Conservation (phyloP, 2,888 invertebrate genomes). For the Stegana nigrithorax region DNA sequence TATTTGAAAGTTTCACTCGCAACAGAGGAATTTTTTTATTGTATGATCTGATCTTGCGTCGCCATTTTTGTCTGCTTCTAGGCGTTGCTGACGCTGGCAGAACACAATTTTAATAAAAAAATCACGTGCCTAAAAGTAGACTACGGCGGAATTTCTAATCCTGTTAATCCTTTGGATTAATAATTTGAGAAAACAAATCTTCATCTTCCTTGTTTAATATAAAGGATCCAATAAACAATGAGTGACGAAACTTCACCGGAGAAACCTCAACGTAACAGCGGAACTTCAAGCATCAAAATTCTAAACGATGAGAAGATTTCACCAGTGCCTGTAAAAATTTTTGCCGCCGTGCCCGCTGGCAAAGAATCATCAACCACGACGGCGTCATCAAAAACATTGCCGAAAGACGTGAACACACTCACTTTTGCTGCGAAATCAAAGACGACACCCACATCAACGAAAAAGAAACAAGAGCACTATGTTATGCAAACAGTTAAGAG, state of each 20-base stretch:
- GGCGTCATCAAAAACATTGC: not conserved
- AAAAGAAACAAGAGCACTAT: constrained; percentile 60
- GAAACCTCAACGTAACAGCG: not conserved
- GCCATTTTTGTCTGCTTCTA: constrained; percentile 57
- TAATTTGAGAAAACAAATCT: too few species aligned
- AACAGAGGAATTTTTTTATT: too few species aligned
- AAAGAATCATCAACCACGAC: too few species aligned
- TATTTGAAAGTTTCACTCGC: too few species aligned
- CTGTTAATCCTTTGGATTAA: constrained; percentile 38
- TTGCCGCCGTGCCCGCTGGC: not conserved
- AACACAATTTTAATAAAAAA: constrained; percentile 33
- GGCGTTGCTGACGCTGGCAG: constrained; percentile 57
- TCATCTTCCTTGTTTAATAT: not conserved
- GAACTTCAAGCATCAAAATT: constrained; percentile 39
- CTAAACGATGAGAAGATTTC: constrained; percentile 42
- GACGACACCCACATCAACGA: constrained; percentile 38
- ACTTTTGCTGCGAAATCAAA: constrained; percentile 43
- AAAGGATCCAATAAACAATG: constrained; percentile 9
- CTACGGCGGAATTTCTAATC: constrained; percentile 27
- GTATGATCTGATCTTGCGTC: too few species aligned
- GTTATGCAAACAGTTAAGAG: constrained; percentile 58
- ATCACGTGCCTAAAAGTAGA: constrained; percentile 52
- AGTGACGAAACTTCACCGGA: not conserved
- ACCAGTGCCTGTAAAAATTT: not conserved
- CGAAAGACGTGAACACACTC: constrained; percentile 37